A percentile compares a stretch with the other conserved stretches of the same genome.
Evolutionary conservation across 1,140 invertebrate species (phyloP).

Genomic region (Pseudomyrmex sp.): DNA sequence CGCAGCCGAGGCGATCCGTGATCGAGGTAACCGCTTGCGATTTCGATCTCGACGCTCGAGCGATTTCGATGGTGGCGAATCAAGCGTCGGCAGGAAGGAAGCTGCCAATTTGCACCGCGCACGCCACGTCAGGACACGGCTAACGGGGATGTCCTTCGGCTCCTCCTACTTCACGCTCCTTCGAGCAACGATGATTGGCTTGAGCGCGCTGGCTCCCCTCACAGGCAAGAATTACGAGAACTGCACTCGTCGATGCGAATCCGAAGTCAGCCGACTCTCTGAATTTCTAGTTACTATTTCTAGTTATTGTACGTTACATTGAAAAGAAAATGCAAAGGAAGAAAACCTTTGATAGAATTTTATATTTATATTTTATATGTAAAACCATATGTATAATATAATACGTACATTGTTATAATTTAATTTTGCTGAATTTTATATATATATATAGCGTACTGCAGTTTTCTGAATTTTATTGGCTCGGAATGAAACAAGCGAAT

Average conservation of each 20-base stretch:
- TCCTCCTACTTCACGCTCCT: constrained; percentile 63
- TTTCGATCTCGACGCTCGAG: constrained; percentile 58
- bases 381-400: no score
- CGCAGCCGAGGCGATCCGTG: constrained; percentile 48
- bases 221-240: constrained; percentile 32
- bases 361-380: no score
- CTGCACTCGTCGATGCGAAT: constrained; percentile 55
- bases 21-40: constrained; percentile 53
- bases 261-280: constrained; percentile 17
- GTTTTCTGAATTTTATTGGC: constrained; percentile 1
- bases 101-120: constrained; percentile 60
- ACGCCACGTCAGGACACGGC: constrained; percentile 48
- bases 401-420: not conserved
- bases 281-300: not conserved
- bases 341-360: no score
- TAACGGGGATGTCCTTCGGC: constrained; percentile 60
- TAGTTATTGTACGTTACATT: not conserved
- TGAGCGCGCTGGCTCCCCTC: constrained; percentile 29
- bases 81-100: constrained; percentile 60
- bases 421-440: not conserved
- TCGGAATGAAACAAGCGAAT: not conserved
- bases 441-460: not conserved
- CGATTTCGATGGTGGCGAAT: constrained; percentile 54
- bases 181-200: constrained; percentile 56
- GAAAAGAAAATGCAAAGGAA: not conserved